Percentiles rank a stretch among this genome's conserved stretches.
These are phyloP conservation scores for Drosophila tanythrix DNA, from an alignment of 2,888 invertebrate genomes.

Conservation along the genomic window DNA sequence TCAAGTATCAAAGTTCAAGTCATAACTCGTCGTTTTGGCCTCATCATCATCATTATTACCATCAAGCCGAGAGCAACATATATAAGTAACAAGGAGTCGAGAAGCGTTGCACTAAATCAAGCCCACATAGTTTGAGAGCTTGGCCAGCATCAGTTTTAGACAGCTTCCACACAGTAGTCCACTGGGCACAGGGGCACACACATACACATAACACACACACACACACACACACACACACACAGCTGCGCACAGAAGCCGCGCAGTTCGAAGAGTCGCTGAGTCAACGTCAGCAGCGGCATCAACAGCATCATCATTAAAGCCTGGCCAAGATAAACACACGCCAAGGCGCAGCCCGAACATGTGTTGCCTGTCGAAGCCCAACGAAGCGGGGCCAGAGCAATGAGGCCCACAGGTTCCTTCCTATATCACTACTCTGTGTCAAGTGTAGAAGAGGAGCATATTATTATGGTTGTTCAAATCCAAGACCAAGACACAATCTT, in stretches of 20 bases:
- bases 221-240: background rate
- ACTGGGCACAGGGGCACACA: constrained; percentile 2
- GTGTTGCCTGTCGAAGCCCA: constrained; percentile 67
- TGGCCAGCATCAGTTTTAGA: constrained; percentile 61
- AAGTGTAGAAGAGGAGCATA: background rate
- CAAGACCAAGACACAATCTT: background rate
- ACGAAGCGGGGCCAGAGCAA: constrained; percentile 39
- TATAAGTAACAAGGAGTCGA: constrained; percentile 43
- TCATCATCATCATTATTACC: constrained; percentile 41
- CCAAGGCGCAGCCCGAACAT: constrained; percentile 70
- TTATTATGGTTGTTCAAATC: background rate
- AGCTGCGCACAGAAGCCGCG: constrained; percentile 33
- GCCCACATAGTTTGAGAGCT: constrained; percentile 62
- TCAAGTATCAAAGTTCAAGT: constrained; percentile 61
- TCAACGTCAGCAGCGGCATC: constrained; percentile 54
- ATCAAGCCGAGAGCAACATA: constrained; percentile 27
- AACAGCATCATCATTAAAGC: constrained; percentile 65
- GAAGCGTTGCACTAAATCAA: constrained; percentile 71
- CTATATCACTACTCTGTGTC: constrained; percentile 34
- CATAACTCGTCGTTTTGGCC: constrained; percentile 43
- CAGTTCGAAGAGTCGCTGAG: constrained; percentile 44
- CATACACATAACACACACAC: background rate
- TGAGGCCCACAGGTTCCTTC: constrained; percentile 48
- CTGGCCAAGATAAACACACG: constrained; percentile 72
- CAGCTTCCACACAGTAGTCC: constrained; percentile 71